Conservation (phyloP, 2,888 invertebrate species). For the Alentia gelatinosa region DNA sequence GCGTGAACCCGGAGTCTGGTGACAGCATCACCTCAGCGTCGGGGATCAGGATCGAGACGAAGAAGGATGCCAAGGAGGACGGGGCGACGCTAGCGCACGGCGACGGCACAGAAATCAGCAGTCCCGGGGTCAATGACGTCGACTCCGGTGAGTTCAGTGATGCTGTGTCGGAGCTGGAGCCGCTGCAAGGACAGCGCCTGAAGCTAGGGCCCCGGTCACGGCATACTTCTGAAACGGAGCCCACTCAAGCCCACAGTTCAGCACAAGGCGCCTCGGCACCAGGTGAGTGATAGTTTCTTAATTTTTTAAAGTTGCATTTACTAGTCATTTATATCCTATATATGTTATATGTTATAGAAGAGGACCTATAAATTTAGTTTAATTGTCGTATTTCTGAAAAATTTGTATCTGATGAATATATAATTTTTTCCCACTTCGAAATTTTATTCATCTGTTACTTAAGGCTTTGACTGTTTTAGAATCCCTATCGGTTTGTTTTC, state of each 20-base stretch:
- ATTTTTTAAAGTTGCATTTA: too few species aligned
- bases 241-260: background rate
- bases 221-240: background rate
- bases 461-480: too few species aligned
- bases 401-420: too few species aligned
- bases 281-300: background rate
- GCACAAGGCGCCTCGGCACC: background rate
- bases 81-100: background rate
- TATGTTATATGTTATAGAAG: too few species aligned
- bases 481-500: too few species aligned
- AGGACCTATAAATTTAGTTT: too few species aligned
- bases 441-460: too few species aligned
- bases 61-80: conserved; percentile 30
- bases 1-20: background rate
- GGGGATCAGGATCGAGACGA: background rate
- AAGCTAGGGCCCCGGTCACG: conserved; percentile 38
- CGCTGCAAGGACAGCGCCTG: conserved; percentile 59
- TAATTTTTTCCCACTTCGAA: too few species aligned
- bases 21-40: conserved; percentile 53
- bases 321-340: too few species aligned
- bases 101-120: background rate
- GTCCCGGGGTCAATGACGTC: background rate
- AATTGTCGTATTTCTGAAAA: too few species aligned
- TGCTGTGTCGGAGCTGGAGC: conserved; percentile 66
- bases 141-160: conserved; percentile 68